phyloP scores from a whole-genome alignment of 2,888 invertebrate species.

The Sinohyriopsis cumingii region DNA sequence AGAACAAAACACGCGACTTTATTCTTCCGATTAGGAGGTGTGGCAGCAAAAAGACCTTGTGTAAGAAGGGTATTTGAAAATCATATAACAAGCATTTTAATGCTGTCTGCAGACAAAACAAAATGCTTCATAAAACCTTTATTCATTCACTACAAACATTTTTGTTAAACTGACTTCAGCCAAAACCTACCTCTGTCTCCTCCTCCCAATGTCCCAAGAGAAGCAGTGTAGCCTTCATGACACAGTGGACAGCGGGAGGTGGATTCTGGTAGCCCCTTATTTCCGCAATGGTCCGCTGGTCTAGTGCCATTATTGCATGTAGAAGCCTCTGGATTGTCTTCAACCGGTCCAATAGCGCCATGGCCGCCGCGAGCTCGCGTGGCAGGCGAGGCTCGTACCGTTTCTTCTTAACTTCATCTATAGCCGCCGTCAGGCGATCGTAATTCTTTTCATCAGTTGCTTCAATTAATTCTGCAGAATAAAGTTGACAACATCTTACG shows the following conservation, averaged over 20 bases:
- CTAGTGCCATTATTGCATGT: slow-evolving; percentile 54
- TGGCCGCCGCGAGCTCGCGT: slow-evolving; percentile 31
- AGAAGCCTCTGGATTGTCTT: slow-evolving; percentile 43
- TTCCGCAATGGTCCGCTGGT: slow-evolving; percentile 67
- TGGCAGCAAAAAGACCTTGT: too few species aligned
- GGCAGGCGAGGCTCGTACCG: slow-evolving; percentile 30
- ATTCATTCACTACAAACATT: too few species aligned
- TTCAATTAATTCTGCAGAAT: slow-evolving; percentile 32
- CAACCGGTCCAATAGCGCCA: slow-evolving; percentile 30
- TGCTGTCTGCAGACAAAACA: too few species aligned
- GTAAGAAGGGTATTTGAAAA: too few species aligned
- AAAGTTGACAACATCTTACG: background rate
- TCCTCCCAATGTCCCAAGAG: slow-evolving; percentile 66
- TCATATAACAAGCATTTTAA: too few species aligned
- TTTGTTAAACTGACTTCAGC: background rate
- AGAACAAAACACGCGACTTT: too few species aligned
- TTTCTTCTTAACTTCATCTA: slow-evolving; percentile 35
- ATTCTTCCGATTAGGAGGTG: too few species aligned
- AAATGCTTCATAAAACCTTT: too few species aligned
- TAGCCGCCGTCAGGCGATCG: slow-evolving; percentile 34
- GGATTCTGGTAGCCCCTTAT: slow-evolving; percentile 62
- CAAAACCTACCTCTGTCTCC: slow-evolving; percentile 57
- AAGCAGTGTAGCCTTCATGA: slow-evolving; percentile 66
- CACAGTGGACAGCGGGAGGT: slow-evolving; percentile 60
- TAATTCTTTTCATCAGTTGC: slow-evolving; percentile 40